phyloP scores from a whole-genome alignment of 2,888 invertebrate genomes.

The Volucella bombylans region DNA sequence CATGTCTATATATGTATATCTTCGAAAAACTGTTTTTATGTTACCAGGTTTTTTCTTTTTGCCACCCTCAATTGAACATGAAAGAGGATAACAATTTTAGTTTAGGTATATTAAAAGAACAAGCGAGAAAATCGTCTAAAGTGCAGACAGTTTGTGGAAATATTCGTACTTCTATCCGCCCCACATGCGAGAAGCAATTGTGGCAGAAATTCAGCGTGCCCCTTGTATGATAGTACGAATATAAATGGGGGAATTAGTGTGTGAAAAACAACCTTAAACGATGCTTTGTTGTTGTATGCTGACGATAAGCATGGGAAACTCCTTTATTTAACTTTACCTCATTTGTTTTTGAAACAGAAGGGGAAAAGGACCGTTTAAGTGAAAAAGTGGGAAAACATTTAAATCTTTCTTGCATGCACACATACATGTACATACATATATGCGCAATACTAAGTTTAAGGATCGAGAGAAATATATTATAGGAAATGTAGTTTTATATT shows the following conservation, averaged over 20 bases:
- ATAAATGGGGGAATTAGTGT: background rate
- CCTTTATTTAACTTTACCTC: too few relatives aligned
- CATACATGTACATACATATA: too few relatives aligned
- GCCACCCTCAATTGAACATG: background rate
- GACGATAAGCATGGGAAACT: too few relatives aligned
- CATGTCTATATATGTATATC: background rate
- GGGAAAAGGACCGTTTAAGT: too few relatives aligned
- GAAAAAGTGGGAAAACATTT: too few relatives aligned
- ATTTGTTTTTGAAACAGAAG: too few relatives aligned
- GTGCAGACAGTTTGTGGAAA: slow-evolving; percentile 7
- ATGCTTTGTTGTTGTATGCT: background rate
- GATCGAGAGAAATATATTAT: too few relatives aligned
- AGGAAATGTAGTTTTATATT: too few relatives aligned
- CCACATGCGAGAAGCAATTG: slow-evolving; percentile 8
- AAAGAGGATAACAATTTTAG: too few relatives aligned
- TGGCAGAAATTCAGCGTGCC: slow-evolving; percentile 2
- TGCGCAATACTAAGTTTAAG: too few relatives aligned
- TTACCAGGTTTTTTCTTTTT: background rate
- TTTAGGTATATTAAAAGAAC: background rate
- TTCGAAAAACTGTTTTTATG: background rate
- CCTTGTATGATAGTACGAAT: background rate
- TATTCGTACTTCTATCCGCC: slow-evolving; percentile 4
- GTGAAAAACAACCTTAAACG: background rate
- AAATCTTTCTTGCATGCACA: too few relatives aligned
- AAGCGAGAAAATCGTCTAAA: slow-evolving; percentile 10